phyloP scores from a whole-genome alignment of 2,888 invertebrate species.

The Drosophila imparisetae region DNA sequence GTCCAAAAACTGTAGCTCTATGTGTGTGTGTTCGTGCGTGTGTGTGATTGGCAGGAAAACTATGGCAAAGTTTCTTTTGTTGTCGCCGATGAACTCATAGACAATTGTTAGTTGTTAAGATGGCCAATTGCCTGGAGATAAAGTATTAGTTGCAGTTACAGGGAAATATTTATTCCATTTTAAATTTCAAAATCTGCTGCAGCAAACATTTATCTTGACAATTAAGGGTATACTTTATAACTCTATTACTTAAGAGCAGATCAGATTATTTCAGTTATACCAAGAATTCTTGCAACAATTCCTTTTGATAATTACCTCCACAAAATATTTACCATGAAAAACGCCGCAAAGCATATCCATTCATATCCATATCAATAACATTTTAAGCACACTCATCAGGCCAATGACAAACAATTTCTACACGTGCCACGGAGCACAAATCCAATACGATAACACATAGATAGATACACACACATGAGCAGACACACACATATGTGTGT shows the following conservation, averaged over 20 bases:
- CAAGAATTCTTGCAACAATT: background rate
- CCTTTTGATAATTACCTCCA: constrained; percentile 27
- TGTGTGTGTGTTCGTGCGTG: background rate
- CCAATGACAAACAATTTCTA: constrained; percentile 58
- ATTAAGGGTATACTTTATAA: too few species aligned
- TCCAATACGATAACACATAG: constrained; percentile 42
- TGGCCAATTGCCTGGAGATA: background rate
- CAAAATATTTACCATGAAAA: background rate
- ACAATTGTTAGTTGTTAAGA: constrained; percentile 6
- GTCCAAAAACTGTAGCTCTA: constrained; percentile 9
- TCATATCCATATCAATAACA: constrained; percentile 57
- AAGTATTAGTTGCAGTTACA: background rate
- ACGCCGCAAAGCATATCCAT: constrained; percentile 2
- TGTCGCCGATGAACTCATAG: constrained; percentile 33
- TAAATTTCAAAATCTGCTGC: background rate
- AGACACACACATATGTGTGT: background rate
- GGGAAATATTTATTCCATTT: background rate
- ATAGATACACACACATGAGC: background rate
- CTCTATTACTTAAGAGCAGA: background rate
- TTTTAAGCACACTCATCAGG: constrained; percentile 60
- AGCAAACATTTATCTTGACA: background rate
- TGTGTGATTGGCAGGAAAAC: constrained; percentile 37
- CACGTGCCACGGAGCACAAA: constrained; percentile 53
- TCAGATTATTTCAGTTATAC: background rate
- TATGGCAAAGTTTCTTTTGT: constrained; percentile 14